Evolutionary conservation across 2,797 vertebrate species (phyloP).

Genomic region (Myiothlypis chrysogaster): DNA sequence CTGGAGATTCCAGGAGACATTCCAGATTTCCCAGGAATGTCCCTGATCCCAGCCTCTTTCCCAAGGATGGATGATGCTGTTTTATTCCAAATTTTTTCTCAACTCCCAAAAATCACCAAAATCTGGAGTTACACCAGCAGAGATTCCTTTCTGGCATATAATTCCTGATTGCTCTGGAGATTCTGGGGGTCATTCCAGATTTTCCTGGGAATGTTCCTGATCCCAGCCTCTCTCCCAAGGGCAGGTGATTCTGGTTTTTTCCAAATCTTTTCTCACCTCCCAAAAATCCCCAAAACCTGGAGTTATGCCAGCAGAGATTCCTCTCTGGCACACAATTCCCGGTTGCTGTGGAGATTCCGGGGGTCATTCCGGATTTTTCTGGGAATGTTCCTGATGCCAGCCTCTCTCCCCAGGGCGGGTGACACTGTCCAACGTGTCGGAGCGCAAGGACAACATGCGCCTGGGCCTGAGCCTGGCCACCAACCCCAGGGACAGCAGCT

Average conservation of each 20-base stretch:
- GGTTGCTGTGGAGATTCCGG: rapidly evolving
- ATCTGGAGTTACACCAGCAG: background rate
- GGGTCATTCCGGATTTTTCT: rapidly evolving
- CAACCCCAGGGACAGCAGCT: conserved; percentile 94
- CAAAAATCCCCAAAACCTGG: background rate
- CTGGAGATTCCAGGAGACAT: no score
- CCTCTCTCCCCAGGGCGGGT: conserved; percentile 84
- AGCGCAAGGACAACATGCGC: conserved; percentile 97
- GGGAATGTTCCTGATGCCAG: background rate
- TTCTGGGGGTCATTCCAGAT: rapidly evolving
- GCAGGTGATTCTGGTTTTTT: rapidly evolving
- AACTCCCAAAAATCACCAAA: background rate
- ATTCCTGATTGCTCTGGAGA: background rate
- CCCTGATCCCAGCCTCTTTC: no score
- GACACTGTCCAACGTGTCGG: conserved; percentile 95
- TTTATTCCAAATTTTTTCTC: background rate
- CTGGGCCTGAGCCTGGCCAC: conserved; percentile 92
- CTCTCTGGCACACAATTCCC: rapidly evolving
- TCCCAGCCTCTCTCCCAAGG: background rate
- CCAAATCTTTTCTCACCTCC: background rate
- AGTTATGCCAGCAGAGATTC: rapidly evolving
- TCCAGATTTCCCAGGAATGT: background rate
- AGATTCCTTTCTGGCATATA: background rate
- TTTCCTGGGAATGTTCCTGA: background rate
- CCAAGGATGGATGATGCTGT: no score